phyloP scores from a whole-genome alignment of 2,113 vertebrate genomes.

The Podilymbus podiceps region DNA sequence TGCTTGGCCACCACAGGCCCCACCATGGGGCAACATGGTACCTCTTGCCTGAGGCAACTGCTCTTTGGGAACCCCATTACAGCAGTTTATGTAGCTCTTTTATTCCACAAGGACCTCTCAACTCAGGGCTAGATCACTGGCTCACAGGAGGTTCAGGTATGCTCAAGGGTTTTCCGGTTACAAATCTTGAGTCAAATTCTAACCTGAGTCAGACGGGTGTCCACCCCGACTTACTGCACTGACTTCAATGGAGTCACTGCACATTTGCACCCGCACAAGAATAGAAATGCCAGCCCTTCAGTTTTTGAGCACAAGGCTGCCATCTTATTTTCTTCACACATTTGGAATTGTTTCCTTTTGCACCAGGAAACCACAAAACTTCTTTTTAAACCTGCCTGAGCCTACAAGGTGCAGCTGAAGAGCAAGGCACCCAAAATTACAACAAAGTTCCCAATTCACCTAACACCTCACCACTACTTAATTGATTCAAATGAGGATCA shows the following conservation, averaged over 20 bases:
- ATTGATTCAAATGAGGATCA: background rate
- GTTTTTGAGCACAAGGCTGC: background rate
- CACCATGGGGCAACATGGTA: rapidly evolving
- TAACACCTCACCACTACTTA: background rate
- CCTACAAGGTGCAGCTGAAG: rapidly evolving
- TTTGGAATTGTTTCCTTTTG: background rate
- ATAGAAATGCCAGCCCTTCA: background rate
- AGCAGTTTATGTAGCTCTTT: background rate
- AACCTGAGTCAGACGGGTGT: background rate
- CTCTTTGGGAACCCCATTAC: background rate
- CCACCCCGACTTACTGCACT: rapidly evolving
- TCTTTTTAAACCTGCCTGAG: background rate
- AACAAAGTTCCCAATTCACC: background rate
- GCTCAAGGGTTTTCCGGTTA: background rate
- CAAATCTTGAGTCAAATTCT: background rate
- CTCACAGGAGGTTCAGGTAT: background rate
- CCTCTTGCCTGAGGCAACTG: background rate
- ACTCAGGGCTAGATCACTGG: background rate
- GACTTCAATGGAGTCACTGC: background rate
- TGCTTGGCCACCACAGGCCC: background rate
- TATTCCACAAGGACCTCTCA: background rate
- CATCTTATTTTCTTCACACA: background rate
- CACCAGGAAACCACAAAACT: background rate
- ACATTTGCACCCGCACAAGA: rapidly evolving
- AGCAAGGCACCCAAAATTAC: background rate